Base-by-base conservation (phyloP, 2,888 invertebrate species). In the Campoplex nolae region DNA sequence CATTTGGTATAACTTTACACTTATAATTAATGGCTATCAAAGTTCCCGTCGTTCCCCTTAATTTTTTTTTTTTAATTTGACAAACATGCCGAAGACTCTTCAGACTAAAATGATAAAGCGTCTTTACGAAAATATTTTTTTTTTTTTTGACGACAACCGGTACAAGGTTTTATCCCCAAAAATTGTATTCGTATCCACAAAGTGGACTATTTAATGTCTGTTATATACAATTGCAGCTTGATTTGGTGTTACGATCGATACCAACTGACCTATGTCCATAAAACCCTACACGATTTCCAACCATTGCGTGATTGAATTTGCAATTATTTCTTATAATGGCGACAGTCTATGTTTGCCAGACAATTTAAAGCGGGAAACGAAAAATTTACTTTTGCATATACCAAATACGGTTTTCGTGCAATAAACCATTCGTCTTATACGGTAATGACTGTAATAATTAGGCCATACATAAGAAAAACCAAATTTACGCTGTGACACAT, bases 401-500 rank as follows among this genome's bases (percentile, higher is more conserved):
- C 32, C 32, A 62, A 62, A 62, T 62, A 32, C 58, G 58, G 9
- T 62, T 62, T 62, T 62, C 58, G 58, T 62, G 58, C 58, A 32
- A 62, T 32, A 62, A 62, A 62, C 58, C 58, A 62, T 75, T 70
- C 76, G 67, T 70, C 83, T 83, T 48, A 45, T n/a, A 74, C 75
- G 9, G 9, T 62, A 62, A 62, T 62, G 58, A 16, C 58, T 32
- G 58, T 62, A 16, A 62, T 62, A 16, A 62, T 62, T 62, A 32
- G 58, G 58, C 58, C 58, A 62, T 16, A 62, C 13, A 62, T 62
- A 62, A 62, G 13, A 62, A 62, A 32, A 62, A 62, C 58, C 11
- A 32, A 62, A 62, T 28, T 11, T 62, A 13, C 58, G 28, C 32
- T 32, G 28, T 13, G 32, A 32, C 28, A 32, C 9, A 62, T 62